Conservation (phyloP, 2,888 invertebrate species). For the Cartodere bifasciata region DNA sequence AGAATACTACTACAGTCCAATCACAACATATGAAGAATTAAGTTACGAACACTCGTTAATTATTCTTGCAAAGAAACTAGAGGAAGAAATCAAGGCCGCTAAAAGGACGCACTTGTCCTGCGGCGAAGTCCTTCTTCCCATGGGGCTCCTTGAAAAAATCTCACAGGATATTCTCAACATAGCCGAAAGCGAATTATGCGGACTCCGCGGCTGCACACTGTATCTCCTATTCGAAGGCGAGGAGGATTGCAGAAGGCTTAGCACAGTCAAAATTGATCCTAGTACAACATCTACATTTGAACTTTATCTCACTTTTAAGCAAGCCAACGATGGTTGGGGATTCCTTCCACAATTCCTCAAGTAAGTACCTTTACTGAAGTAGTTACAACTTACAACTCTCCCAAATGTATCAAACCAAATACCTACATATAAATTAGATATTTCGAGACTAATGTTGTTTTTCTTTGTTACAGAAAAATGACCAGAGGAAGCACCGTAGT, state of each 20-base stretch:
- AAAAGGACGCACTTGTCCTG: constrained; percentile 69
- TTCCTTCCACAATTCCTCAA: constrained; percentile 81
- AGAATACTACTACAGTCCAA: constrained; percentile 33
- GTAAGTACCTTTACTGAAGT: constrained; percentile 43
- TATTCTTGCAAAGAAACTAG: constrained; percentile 62
- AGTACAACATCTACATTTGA: constrained; percentile 84
- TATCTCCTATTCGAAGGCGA: constrained; percentile 72
- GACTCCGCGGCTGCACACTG: constrained; percentile 71
- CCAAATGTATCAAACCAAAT: too few relatives aligned
- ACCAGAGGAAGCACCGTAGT: constrained; percentile 75
- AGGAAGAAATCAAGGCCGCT: constrained; percentile 67
- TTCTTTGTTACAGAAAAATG: constrained; percentile 52
- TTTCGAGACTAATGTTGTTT: constrained; percentile 12
- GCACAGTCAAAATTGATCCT: constrained; percentile 75
- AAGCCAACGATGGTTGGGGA: constrained; percentile 77
- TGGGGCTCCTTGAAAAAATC: constrained; percentile 66
- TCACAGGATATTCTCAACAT: constrained; percentile 66
- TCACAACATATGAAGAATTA: constrained; percentile 26
- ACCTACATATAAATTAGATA: neutral
- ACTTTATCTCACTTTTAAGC: constrained; percentile 75
- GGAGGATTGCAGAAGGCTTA: constrained; percentile 55
- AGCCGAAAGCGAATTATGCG: constrained; percentile 82
- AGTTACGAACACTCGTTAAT: constrained; percentile 43
- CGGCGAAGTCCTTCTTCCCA: constrained; percentile 75
- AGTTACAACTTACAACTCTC: too few relatives aligned